phyloP scores from a whole-genome alignment of 2,113 vertebrate genomes.

The Cromileptes altivelis region DNA sequence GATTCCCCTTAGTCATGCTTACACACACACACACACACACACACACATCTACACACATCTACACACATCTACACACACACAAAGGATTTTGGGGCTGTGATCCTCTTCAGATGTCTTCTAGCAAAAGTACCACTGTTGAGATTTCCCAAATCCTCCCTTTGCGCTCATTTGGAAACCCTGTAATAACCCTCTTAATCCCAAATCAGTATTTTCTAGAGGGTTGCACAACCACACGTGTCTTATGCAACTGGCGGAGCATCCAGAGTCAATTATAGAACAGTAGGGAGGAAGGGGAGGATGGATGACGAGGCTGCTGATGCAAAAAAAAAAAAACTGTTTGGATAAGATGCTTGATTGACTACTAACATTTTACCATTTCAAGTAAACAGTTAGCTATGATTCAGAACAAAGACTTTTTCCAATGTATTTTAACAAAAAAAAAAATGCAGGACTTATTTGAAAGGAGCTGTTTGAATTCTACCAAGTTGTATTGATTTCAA shows the following conservation, averaged over 20 bases:
- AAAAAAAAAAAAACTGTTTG: conserved; percentile 34
- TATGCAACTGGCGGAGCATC: conserved; percentile 65
- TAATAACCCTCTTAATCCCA: conserved; percentile 72
- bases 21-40: not conserved
- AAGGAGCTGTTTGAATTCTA: not conserved
- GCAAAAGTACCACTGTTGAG: conserved; percentile 39
- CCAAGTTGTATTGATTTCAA: too few relatives aligned
- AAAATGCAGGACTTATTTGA: not conserved
- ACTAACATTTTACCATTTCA: not conserved
- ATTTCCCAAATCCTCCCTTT: conserved; percentile 57
- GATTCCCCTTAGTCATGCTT: conserved; percentile 35
- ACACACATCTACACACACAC: not conserved
- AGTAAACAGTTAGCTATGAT: not conserved
- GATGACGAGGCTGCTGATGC: conserved; percentile 29
- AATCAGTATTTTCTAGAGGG: conserved; percentile 63
- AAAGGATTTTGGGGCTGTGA: conserved; percentile 20
- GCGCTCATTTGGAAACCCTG: conserved; percentile 50
- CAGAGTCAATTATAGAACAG: conserved; percentile 56
- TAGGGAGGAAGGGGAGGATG: conserved; percentile 36
- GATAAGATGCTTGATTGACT: conserved; percentile 14
- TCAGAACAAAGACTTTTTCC: not conserved
- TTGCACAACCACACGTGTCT: conserved; percentile 59
- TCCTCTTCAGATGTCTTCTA: conserved; percentile 53
- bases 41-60: not conserved
- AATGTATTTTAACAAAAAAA: not conserved